Base-by-base conservation (phyloP, 2,888 invertebrate species). In the Hyalella azteca region DNA sequence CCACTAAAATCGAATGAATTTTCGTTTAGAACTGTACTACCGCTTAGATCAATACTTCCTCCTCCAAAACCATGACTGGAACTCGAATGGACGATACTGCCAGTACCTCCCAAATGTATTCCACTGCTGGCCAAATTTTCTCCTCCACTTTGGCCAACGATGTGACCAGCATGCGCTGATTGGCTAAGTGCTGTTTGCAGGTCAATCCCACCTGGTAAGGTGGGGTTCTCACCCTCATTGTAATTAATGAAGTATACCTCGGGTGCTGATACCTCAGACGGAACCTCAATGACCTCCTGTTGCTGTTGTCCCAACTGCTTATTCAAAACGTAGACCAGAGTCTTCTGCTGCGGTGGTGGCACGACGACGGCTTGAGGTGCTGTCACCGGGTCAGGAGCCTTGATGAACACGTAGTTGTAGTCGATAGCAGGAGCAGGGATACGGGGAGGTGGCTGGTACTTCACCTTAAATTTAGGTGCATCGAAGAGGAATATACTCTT, bases 191-290 rank as follows among this genome's bases (percentile, higher is more conserved):
- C 75, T 75, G 75, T 45, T 19, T 41, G 5, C 19, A 82, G 82
- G 48, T 76, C 39, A 48, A 78, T 75, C 40, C 82, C 82, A 15
- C 73, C 77, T 11, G 80, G 82, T 4, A 82, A 79, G 29, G 59
- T 50, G 36, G 79, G 79, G 73, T 82, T 81, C 15, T 81, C 82
- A 2, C 77, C 80, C 2, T 78, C 79, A 5, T 54, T 60, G 77
- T 81, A 80, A 73, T 73, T 79, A 59, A 82, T 78, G 60, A 78
- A 82, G 75, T 49, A 82, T 9, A 82, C 82, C n/a, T 82, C 76
- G 7, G 82, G 82, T 22, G 32, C 54, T 15, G 59, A 29, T 29
- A 41, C 41, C 19, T 73, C 41, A 39, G 78, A 49, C 9, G 82
- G 80, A 13, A 80, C 78, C 26, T 82, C 73, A 41, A 82, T 78